Conservation (phyloP, 2,113 vertebrate species). For the Ailuropoda melanoleuca region DNA sequence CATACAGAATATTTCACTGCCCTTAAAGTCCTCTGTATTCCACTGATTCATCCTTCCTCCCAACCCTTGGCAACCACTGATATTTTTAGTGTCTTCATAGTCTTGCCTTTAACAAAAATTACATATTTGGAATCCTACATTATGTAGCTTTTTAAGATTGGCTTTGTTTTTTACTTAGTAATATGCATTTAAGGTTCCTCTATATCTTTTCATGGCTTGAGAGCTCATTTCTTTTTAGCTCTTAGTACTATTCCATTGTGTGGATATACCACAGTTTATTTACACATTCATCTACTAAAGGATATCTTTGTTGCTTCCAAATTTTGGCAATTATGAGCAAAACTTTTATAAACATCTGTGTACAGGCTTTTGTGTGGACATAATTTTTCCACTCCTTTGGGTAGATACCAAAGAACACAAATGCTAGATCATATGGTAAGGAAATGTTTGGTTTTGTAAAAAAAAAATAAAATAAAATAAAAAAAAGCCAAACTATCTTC, state of each 20-base stretch:
- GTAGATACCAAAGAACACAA: not conserved
- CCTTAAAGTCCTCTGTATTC: not conserved
- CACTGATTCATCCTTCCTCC: not conserved
- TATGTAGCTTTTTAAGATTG: not conserved
- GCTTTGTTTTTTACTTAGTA: not conserved
- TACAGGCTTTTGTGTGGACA: not conserved
- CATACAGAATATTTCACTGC: not conserved
- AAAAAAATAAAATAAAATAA: not conserved
- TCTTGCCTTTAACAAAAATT: not conserved
- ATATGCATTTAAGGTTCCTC: not conserved
- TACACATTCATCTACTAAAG: not conserved
- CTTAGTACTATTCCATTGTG: not conserved
- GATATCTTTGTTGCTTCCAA: not conserved
- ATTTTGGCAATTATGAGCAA: not conserved
- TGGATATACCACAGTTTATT: not conserved
- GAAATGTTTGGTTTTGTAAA: not conserved
- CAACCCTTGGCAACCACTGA: not conserved
- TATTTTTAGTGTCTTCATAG: not conserved
- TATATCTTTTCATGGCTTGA: not conserved
- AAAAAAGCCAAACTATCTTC: not conserved
- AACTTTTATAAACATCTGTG: not conserved
- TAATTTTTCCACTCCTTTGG: not conserved
- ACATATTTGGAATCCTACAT: not conserved
- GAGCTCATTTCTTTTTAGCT: not conserved
- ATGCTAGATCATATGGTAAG: not conserved